Base-by-base conservation (phyloP, 1,140 invertebrate species). In the Saccostrea echinata region DNA sequence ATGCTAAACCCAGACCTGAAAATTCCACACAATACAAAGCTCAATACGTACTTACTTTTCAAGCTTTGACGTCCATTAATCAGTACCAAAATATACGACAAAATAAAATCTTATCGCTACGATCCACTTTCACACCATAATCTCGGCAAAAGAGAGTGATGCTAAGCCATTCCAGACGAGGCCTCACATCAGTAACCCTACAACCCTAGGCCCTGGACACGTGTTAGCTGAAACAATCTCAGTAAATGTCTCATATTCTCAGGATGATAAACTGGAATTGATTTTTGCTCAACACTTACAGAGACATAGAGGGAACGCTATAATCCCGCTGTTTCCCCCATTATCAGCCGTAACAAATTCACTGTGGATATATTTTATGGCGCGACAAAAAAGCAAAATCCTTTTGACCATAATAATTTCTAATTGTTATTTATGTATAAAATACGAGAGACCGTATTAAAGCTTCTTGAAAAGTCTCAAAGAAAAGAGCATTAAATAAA, bases 221-320 rank as follows among this genome's bases (percentile, higher is more conserved):
- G 27, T 71, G 68, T 33, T 71, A 24, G 68, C 24, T 33, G 27
- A 71, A 71, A 71, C 68, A 71, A 71, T 71, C 68, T 71, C 68
- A 30, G 68, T 12, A 71, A 71, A 30, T 71, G 68, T 71, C 68
- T 71, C 68, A 13, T 71, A 71, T 8, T 71, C 68, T 33, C 68
- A 16, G 68, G 68, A 71, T 71, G 27, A 27, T 33, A 33, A 71
- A 33, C 68, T 27, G 68, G 27, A 71, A 71, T 71, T 71, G 68
- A 71, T 71, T 71, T 71, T 71, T 71, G 68, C 68, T 71, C 68
- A 71, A 71, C 68, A 71, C 68, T 35, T 27, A 33, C 68, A 13
- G 68, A 71, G 68, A 30, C 68, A 30, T 30, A 71, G 13, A 71
- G 30, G 68, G 68, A 71, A 71, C 27, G 68, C 68, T 71, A 71